Evolutionary conservation across 2,888 invertebrate genomes (phyloP), one percentile per base, ranked within the genome.

Genomic region (Lycia hirtaria): DNA sequence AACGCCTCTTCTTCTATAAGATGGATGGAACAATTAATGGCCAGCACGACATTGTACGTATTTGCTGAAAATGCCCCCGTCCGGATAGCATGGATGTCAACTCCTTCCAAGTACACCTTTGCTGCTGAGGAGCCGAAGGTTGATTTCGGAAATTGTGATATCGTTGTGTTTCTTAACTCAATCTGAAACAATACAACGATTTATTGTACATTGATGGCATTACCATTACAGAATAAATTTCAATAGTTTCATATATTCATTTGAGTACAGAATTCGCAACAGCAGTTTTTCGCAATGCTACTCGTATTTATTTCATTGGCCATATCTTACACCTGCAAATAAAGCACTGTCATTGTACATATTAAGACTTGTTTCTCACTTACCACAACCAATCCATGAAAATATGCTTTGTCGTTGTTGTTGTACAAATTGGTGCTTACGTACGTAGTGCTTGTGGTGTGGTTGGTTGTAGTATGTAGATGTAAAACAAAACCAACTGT

Each of bases 41-140:
- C 93, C 66, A 87, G 85, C 6, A 96, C 93, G 44, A 93, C 88
- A 63, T 93, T 93, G 71, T 96, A 94, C 35, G 93, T 93, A 69
- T 94, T 93, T 1, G 95, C 94, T 48, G 93, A 93, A 73, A 96
- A 96, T 0, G 96, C 95, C 44, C 94, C 93, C 30, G 91, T 83
- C 15, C 92, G 87, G 38, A 96, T 93, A 7, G 89, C 86, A 30
- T 90, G 87, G 10, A 95, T 93, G 66, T 87, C 85, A 41, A 90
- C 83, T 0, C 71, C 65, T 59, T 92, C 88, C 80, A 95, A 85
- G 24, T 87, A 85, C 28, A 95, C 89, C 62, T 93, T 93, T 14
- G 94, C 94, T 6, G 94, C 92, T 0, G 94, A 93, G 1, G 95
- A 94, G 24, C 94, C 94, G 72, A 96, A 96, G 0, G 94, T 93